Conservation (phyloP, 1,140 invertebrate genomes). For the Conus ventricosus region DNA sequence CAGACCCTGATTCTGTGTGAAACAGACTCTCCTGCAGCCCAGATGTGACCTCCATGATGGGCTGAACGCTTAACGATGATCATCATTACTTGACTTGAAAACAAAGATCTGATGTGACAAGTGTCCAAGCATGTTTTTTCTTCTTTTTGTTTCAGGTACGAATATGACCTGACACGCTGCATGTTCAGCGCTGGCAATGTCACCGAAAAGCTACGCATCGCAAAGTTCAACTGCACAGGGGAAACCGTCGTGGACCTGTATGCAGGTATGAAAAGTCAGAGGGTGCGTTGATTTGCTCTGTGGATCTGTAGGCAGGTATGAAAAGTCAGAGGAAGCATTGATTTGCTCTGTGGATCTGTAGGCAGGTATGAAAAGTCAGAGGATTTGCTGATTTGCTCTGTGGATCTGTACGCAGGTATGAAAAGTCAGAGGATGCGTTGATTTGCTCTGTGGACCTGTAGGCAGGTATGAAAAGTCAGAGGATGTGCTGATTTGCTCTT, state of each 20-base stretch:
- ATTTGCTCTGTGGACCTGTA: conserved; percentile 80
- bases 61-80: conserved; percentile 70
- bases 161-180: conserved; percentile 78
- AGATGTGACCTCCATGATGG: too few species aligned
- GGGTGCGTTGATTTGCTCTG: conserved; percentile 40
- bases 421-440: conserved; percentile 78
- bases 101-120: neutral
- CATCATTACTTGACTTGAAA: neutral
- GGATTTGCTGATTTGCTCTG: too few species aligned
- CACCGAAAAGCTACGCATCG: conserved; percentile 79
- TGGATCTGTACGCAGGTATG: too few species aligned
- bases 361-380: too few species aligned
- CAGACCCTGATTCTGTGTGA: too few species aligned
- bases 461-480: conserved; percentile 73
- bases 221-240: conserved; percentile 75
- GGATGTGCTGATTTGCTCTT: too few species aligned
- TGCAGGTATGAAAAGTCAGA: conserved; percentile 73
- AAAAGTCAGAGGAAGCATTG: neutral
- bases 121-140: conserved; percentile 8
- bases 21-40: too few species aligned
- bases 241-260: conserved; percentile 81
- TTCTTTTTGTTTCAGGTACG: conserved; percentile 71
- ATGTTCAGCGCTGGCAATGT: conserved; percentile 82
- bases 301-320: conserved; percentile 80
- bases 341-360: too few species aligned